These are phyloP conservation scores for Coenonympha glycerion DNA, from an alignment of 2,888 invertebrate species.

Conservation along the genomic window DNA sequence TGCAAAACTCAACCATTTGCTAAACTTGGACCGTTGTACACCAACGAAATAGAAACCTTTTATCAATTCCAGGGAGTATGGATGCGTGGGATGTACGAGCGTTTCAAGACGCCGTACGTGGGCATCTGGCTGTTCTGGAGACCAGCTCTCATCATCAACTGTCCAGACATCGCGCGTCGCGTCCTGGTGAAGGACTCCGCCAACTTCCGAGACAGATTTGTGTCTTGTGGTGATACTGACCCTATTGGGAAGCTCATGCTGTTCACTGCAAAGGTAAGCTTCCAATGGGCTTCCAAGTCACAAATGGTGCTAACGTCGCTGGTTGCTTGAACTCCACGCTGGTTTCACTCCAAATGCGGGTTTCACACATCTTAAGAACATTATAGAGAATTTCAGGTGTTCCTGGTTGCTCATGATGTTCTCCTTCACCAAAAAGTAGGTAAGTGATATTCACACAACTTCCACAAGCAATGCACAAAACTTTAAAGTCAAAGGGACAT, in stretches of 20 bases:
- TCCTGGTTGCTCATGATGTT: too few relatives aligned
- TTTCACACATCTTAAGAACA: too few relatives aligned
- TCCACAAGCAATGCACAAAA: too few relatives aligned
- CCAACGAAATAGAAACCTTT: constrained; percentile 12
- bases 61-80: constrained; percentile 41
- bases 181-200: constrained; percentile 50
- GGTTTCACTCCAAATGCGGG: too few relatives aligned
- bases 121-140: constrained; percentile 59
- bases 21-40: too few relatives aligned
- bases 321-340: too few relatives aligned
- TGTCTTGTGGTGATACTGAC: constrained; percentile 44
- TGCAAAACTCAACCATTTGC: background rate
- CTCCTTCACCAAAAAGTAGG: too few relatives aligned
- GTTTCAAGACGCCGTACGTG: constrained; percentile 42
- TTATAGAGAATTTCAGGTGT: too few relatives aligned
- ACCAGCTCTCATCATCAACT: constrained; percentile 49
- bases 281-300: background rate
- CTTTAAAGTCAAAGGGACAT: too few relatives aligned
- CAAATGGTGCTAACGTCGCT: too few relatives aligned
- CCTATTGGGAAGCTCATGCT: constrained; percentile 45
- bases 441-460: too few relatives aligned
- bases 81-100: constrained; percentile 40
- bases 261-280: constrained; percentile 48
- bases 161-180: constrained; percentile 43
- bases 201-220: constrained; percentile 44